phyloP scores from a whole-genome alignment of 2,797 vertebrate genomes.

The Alcedo quadribrachys region DNA sequence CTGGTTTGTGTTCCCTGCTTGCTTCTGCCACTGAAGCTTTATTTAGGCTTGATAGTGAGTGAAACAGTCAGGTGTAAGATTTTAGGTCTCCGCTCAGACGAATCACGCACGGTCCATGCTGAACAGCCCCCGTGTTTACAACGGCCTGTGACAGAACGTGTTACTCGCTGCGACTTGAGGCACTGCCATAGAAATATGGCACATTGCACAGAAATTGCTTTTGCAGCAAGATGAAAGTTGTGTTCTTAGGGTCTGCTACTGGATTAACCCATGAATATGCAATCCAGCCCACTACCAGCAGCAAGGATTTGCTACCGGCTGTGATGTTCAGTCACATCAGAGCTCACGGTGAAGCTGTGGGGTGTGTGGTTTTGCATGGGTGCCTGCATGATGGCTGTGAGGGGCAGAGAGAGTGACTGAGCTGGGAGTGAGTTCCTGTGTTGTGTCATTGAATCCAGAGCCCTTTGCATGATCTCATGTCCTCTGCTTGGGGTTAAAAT shows the following conservation, averaged over 20 bases:
- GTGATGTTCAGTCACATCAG: slow-evolving; percentile 25
- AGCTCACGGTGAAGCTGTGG: background rate
- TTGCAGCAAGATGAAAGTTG: slow-evolving; percentile 57
- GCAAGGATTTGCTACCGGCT: slow-evolving; percentile 55
- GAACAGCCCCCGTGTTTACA: slow-evolving; percentile 56
- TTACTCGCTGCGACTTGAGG: slow-evolving; percentile 49
- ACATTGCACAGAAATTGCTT: slow-evolving; percentile 64
- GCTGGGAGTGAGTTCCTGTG: background rate
- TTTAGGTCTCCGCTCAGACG: slow-evolving; percentile 55
- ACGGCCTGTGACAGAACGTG: slow-evolving; percentile 46
- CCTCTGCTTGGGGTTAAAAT: background rate
- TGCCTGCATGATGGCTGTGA: background rate
- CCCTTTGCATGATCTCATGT: background rate
- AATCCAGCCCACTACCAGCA: slow-evolving; percentile 41
- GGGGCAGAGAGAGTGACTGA: slow-evolving; percentile 27
- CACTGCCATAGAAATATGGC: slow-evolving; percentile 56
- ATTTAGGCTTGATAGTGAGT: slow-evolving; percentile 64
- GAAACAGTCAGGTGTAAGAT: slow-evolving; percentile 70
- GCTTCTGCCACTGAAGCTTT: slow-evolving; percentile 60
- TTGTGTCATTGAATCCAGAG: accelerated
- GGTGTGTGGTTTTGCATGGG: background rate
- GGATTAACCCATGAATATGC: slow-evolving; percentile 53
- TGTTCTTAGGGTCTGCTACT: slow-evolving; percentile 52
- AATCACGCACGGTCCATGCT: background rate
- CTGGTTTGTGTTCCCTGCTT: slow-evolving; percentile 38